phyloP scores from a whole-genome alignment of 2,888 invertebrate species.

The Platycheirus rosarum region DNA sequence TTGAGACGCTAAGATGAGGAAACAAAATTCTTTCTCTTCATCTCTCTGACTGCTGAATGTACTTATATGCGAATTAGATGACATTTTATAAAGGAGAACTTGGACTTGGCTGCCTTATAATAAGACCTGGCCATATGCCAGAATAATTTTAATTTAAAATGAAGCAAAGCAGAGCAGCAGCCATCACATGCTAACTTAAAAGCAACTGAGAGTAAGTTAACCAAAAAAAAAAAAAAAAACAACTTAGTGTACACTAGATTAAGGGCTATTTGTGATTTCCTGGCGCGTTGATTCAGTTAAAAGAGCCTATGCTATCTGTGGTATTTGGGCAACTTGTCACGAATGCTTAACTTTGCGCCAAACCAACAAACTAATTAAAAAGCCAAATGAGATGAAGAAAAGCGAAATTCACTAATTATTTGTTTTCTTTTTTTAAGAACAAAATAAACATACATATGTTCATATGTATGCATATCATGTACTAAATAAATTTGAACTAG shows the following conservation, averaged over 20 bases:
- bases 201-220: no score
- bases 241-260: slow-evolving; percentile 47
- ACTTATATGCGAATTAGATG: slow-evolving; percentile 10
- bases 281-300: slow-evolving; percentile 25
- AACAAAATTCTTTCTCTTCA: slow-evolving; percentile 41
- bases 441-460: slow-evolving; percentile 49
- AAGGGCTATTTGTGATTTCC: slow-evolving; percentile 58
- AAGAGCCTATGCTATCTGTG: slow-evolving; percentile 13
- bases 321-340: slow-evolving; percentile 29
- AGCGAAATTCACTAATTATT: slow-evolving; percentile 56
- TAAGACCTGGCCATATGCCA: slow-evolving; percentile 58
- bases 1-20: slow-evolving; percentile 34
- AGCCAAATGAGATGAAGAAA: slow-evolving; percentile 63
- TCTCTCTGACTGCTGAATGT: neutral
- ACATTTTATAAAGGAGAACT: slow-evolving; percentile 57
- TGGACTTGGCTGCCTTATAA: slow-evolving; percentile 60
- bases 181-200: slow-evolving; percentile 54
- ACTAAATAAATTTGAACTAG: slow-evolving; percentile 52
- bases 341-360: slow-evolving; percentile 40
- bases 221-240: slow-evolving; percentile 2
- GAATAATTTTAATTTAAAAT: slow-evolving; percentile 39
- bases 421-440: slow-evolving; percentile 31
- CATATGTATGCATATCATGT: no score
- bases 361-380: slow-evolving; percentile 59
- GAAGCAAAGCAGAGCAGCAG: slow-evolving; percentile 35